These are phyloP conservation scores for Steinernema carpocapsae DNA, from an alignment of 2,888 invertebrate species.

Conservation along the genomic window DNA sequence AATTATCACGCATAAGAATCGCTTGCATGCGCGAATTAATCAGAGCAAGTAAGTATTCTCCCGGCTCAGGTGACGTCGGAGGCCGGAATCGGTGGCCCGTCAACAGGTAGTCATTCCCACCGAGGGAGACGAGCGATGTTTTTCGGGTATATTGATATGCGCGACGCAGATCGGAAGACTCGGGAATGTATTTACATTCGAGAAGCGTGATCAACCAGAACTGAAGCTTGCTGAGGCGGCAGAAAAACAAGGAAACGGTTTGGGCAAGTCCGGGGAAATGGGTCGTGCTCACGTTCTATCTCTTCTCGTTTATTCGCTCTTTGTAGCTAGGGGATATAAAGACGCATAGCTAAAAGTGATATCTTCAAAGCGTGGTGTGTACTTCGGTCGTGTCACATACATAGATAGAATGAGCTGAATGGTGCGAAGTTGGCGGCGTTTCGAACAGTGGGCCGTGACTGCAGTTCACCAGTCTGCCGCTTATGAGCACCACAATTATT, in stretches of 20 bases:
- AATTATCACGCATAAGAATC: neutral
- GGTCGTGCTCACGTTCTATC: too few relatives aligned
- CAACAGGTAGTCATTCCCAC: neutral
- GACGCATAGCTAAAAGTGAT: too few relatives aligned
- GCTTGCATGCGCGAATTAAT: neutral
- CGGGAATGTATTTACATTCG: slow-evolving; percentile 11
- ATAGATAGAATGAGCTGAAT: too few relatives aligned
- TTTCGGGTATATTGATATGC: slow-evolving; percentile 16
- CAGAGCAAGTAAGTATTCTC: neutral
- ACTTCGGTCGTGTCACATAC: too few relatives aligned
- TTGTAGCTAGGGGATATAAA: too few relatives aligned
- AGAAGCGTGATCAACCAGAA: slow-evolving; percentile 13
- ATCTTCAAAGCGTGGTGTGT: too few relatives aligned
- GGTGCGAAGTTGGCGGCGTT: too few relatives aligned
- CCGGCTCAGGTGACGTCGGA: slow-evolving; percentile 1
- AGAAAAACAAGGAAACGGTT: slow-evolving; percentile 17
- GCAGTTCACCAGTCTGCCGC: too few relatives aligned
- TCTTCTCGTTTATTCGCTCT: too few relatives aligned
- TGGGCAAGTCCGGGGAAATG: slow-evolving; percentile 6
- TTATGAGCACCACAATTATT: too few relatives aligned
- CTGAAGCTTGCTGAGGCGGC: neutral
- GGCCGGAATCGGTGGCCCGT: neutral
- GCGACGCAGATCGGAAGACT: slow-evolving; percentile 13
- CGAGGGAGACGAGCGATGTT: neutral
- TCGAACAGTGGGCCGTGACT: too few relatives aligned